These are phyloP conservation scores for Netelia fuscicornis DNA, from an alignment of 2,888 invertebrate species.

Conservation along the genomic window DNA sequence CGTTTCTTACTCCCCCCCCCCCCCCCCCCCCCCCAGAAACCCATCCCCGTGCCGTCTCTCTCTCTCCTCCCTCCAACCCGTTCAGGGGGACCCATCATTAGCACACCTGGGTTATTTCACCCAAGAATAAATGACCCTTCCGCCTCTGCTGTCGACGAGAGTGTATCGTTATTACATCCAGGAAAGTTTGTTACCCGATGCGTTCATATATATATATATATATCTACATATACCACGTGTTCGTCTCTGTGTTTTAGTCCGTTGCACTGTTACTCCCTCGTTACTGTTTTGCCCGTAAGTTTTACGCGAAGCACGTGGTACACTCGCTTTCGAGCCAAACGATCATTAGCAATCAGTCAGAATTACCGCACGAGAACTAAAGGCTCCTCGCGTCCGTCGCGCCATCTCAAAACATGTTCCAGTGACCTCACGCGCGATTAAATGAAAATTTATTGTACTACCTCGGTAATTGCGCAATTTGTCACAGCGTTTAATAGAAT, in stretches of 20 bases:
- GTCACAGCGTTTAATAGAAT: neutral
- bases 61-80: neutral
- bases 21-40: neutral
- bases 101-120: slow-evolving; percentile 44
- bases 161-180: slow-evolving; percentile 21
- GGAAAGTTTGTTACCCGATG: neutral
- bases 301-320: slow-evolving; percentile 3
- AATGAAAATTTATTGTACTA: neutral
- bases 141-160: slow-evolving; percentile 38
- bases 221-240: neutral
- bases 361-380: slow-evolving; percentile 6
- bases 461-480: neutral
- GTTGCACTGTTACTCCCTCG: neutral
- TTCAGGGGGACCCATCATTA: slow-evolving; percentile 26
- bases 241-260: neutral
- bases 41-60: neutral
- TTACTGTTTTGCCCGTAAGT: slow-evolving; percentile 5
- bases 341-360: slow-evolving; percentile 15
- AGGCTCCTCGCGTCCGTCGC: neutral
- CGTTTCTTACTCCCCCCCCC: slow-evolving; percentile 10
- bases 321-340: neutral
- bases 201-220: neutral
- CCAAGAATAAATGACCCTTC: slow-evolving; percentile 40
- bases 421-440: neutral
- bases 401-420: neutral